Evolutionary conservation across 2,113 vertebrate genomes (phyloP).

Genomic region (Oxygymnocypris stewartii): DNA sequence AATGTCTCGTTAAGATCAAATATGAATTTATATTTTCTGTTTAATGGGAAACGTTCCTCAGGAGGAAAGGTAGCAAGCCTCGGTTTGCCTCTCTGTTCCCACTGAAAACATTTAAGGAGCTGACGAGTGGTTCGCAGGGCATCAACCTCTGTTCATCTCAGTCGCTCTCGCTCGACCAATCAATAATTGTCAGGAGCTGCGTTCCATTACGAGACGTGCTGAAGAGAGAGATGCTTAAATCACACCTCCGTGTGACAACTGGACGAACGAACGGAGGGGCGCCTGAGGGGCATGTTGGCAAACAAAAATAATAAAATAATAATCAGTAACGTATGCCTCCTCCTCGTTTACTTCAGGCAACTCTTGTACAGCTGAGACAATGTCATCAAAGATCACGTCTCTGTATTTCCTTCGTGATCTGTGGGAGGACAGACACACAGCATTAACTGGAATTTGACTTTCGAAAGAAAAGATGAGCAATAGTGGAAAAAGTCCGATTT

Average conservation of each 20-base stretch:
- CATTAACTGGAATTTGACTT: no score
- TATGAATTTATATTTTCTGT: slow-evolving; percentile 58
- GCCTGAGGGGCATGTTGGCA: not conserved
- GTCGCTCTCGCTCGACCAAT: slow-evolving; percentile 45
- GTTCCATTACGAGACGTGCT: slow-evolving; percentile 60
- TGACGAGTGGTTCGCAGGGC: not conserved
- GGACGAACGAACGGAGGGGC: not conserved
- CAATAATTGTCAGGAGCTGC: slow-evolving; percentile 67
- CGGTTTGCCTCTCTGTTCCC: not conserved
- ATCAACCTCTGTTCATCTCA: not conserved
- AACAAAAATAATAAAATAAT: not conserved
- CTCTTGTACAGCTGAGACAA: slow-evolving; percentile 78
- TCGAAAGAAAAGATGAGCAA: no score
- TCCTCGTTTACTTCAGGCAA: slow-evolving; percentile 68
- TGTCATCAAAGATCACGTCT: slow-evolving; percentile 79
- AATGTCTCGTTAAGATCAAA: slow-evolving; percentile 60
- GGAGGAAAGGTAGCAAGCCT: not conserved
- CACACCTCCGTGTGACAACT: slow-evolving; percentile 59
- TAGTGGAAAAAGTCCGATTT: no score
- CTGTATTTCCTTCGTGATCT: slow-evolving; percentile 94
- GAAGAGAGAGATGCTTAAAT: slow-evolving; percentile 46
- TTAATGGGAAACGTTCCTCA: not conserved
- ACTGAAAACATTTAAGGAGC: not conserved
- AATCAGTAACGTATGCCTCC: not conserved
- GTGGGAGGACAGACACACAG: slow-evolving; percentile 12